Base-by-base conservation (phyloP, 1,140 invertebrate genomes). In the Coenobita brevimanus region DNA sequence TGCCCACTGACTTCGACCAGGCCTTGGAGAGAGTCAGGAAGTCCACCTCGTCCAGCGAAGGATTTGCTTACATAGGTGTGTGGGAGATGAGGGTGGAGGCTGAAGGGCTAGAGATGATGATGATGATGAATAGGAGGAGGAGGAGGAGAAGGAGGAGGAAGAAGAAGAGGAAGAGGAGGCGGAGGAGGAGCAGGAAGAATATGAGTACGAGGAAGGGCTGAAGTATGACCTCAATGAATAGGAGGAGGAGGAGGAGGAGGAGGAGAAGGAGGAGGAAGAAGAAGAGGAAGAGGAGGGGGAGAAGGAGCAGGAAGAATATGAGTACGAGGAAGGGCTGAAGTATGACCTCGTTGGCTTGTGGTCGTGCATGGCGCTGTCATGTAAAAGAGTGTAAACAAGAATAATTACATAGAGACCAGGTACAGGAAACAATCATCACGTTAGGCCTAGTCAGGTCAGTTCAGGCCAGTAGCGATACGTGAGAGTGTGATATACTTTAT, bases 21-120 rank as follows among this genome's bases (percentile, higher is more conserved):
- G 98, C 97, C 0, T 91, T 99, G 0, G 93, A 94, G 17, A 94
- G 97, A 89, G 97, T 99, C 0, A 93, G 95, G 2, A 94, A 94
- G 27, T 96, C 95, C 0, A 95, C 95, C 64, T 94, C 95, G 1
- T 95, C 95, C 0, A 96, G 95, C 50, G 97, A 97, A 92, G 97
- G 97, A 8, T 99, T 99, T 92, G 98, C 98, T 0, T 99, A 97
- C 91, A 94, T 99, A 8, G 97, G 95, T 95, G 91, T 84, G 89
- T 81, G 54, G 1, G 41, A 1, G 41, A 17, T 33, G n/a, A n/a
- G 0, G 57, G 8, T 13, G 1, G 33, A 10, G n/a, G 6, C 24
- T 30, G 30, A 24, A 43, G 57, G 50, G 17, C 27, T 46, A 27
- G 0, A 2, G 76, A 33, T 0, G 4, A 0, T 2, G 43, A 46